phyloP scores from a whole-genome alignment of 2,888 invertebrate species.

The Achlya flavicornis region DNA sequence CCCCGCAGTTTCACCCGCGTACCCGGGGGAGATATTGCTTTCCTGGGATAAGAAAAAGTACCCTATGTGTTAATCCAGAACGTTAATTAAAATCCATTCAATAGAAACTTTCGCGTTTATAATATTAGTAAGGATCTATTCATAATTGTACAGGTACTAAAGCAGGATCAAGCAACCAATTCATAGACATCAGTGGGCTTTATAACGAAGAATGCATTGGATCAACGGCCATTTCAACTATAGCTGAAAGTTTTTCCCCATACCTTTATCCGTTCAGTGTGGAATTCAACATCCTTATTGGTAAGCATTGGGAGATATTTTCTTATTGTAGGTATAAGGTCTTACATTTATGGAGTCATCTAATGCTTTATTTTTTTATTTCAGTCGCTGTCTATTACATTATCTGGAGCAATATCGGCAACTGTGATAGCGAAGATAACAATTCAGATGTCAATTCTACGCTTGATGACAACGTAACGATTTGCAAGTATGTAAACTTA shows the following conservation, averaged over 20 bases:
- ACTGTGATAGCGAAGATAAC: conserved; percentile 76
- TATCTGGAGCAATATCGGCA: conserved; percentile 89
- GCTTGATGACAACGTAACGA: conserved; percentile 57
- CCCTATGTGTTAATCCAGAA: too few species aligned
- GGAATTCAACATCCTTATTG: conserved; percentile 90
- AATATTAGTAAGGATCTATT: too few species aligned
- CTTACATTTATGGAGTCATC: too few species aligned
- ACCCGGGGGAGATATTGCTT: too few species aligned
- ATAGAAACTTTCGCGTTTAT: too few species aligned
- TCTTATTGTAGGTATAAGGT: background rate
- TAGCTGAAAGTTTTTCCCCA: conserved; percentile 86
- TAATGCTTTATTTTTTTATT: conserved; percentile 29
- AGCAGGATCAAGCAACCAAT: conserved; percentile 22
- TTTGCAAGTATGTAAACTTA: conserved; percentile 65
- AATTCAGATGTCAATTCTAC: conserved; percentile 55
- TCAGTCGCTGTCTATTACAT: conserved; percentile 88
- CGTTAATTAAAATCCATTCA: too few species aligned
- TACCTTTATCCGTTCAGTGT: conserved; percentile 92
- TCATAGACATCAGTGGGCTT: conserved; percentile 67
- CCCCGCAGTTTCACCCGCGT: too few species aligned
- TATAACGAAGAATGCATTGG: conserved; percentile 75
- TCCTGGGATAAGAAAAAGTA: too few species aligned
- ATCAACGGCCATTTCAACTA: conserved; percentile 70
- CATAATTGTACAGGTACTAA: conserved; percentile 11
- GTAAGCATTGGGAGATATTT: conserved; percentile 57